These are phyloP conservation scores for Diadophis punctatus DNA, from an alignment of 2,113 vertebrate species.

Conservation along the genomic window DNA sequence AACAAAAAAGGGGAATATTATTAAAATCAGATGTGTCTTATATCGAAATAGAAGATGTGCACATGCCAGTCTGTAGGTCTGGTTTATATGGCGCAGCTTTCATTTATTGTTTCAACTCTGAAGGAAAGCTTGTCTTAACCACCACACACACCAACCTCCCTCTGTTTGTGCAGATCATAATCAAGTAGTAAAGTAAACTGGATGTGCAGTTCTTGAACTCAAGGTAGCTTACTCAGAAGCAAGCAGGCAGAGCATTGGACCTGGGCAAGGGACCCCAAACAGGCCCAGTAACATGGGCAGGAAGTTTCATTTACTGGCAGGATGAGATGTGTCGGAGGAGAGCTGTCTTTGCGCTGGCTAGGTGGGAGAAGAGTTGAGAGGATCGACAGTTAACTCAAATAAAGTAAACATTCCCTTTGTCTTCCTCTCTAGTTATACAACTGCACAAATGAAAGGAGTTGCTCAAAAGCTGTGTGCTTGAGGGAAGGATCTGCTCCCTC, in stretches of 20 bases:
- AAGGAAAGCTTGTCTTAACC: background rate
- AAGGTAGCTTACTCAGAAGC: background rate
- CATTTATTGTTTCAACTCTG: slow-evolving; percentile 17
- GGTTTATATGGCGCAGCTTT: background rate
- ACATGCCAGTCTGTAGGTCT: slow-evolving; percentile 24
- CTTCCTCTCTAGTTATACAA: background rate
- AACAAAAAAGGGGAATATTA: slow-evolving; percentile 58
- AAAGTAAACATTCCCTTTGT: background rate
- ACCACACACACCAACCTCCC: background rate
- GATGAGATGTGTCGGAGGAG: background rate
- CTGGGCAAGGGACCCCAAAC: background rate
- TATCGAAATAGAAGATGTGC: slow-evolving; percentile 15
- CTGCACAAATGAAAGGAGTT: too few relatives aligned
- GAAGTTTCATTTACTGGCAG: background rate
- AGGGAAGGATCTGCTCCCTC: too few relatives aligned
- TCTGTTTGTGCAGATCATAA: background rate
- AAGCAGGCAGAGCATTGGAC: background rate
- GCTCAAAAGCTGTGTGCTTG: background rate
- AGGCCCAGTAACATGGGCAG: rapidly evolving
- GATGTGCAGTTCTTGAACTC: background rate
- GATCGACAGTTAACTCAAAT: too few relatives aligned
- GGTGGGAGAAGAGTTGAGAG: too few relatives aligned
- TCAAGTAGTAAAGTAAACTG: background rate
- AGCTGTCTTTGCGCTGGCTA: too few relatives aligned
- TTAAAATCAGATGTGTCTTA: slow-evolving; percentile 61